A percentile compares a stretch with the other conserved stretches of the same genome.
Conservation (phyloP, 2,113 vertebrate species). For the Machaerirhynchus nigripectus region DNA sequence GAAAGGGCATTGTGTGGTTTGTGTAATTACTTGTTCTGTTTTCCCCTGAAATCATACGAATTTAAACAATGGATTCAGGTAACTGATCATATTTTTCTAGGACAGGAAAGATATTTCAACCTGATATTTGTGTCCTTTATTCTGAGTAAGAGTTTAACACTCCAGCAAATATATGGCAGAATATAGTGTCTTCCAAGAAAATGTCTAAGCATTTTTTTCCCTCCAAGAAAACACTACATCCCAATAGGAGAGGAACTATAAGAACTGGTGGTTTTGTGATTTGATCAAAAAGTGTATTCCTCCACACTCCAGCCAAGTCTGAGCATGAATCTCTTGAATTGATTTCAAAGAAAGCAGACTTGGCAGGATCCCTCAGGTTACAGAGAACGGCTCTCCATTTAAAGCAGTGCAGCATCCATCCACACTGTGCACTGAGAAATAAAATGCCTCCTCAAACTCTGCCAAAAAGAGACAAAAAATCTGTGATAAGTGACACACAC, state of each 20-base stretch:
- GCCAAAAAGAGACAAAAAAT: neutral
- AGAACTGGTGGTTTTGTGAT: neutral
- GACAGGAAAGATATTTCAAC: neutral
- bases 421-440: neutral
- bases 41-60: neutral
- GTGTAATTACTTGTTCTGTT: neutral
- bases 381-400: neutral
- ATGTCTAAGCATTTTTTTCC: neutral
- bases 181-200: neutral
- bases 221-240: neutral
- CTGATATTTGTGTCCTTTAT: neutral
- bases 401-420: neutral
- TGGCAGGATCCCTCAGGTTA: constrained; percentile 21
- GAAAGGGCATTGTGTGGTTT: neutral
- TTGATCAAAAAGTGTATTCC: neutral
- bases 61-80: neutral
- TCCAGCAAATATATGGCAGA: neutral
- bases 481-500: neutral
- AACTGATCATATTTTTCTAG: neutral
- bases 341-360: constrained; percentile 1
- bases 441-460: neutral
- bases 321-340: neutral
- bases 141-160: neutral
- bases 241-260: neutral
- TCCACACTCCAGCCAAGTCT: neutral